Percentiles rank a stretch among this genome's conserved stretches.
phyloP scores from a whole-genome alignment of 2,888 invertebrate genomes.

The Lysandra bellargus region DNA sequence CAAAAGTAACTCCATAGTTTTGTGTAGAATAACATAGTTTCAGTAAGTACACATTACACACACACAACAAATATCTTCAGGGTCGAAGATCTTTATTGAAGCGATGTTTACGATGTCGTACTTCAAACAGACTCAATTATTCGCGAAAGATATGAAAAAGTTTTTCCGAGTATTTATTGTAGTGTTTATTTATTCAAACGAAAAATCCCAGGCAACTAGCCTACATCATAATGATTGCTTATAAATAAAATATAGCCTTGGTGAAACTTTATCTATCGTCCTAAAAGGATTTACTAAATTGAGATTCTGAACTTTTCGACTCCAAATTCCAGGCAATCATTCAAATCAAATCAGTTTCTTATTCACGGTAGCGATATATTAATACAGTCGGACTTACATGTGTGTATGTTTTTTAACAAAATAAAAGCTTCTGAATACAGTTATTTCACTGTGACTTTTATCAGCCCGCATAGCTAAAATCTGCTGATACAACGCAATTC shows the following conservation, averaged over 20 bases:
- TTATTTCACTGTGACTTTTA: not conserved
- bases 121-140: constrained; percentile 23
- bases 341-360: not conserved
- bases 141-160: constrained; percentile 24
- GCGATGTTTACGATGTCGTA: constrained; percentile 20
- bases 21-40: not conserved
- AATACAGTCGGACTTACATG: not conserved
- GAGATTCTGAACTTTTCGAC: not conserved
- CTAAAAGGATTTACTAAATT: constrained; percentile 5
- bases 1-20: not conserved
- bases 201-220: constrained; percentile 17
- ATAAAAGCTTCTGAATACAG: not conserved
- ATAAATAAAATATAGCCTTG: constrained; percentile 15
- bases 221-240: constrained; percentile 20
- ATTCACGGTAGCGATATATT: not conserved
- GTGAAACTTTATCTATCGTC: not conserved
- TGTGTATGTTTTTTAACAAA: not conserved
- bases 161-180: constrained; percentile 25
- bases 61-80: constrained; percentile 1
- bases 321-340: not conserved
- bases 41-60: not conserved
- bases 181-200: constrained; percentile 24
- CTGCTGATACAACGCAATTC: not conserved
- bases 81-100: constrained; percentile 5
- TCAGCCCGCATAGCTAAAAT: not conserved